Evolutionary conservation across 2,888 invertebrate species (phyloP).

Genomic region (Eupithecia dodoneata): DNA sequence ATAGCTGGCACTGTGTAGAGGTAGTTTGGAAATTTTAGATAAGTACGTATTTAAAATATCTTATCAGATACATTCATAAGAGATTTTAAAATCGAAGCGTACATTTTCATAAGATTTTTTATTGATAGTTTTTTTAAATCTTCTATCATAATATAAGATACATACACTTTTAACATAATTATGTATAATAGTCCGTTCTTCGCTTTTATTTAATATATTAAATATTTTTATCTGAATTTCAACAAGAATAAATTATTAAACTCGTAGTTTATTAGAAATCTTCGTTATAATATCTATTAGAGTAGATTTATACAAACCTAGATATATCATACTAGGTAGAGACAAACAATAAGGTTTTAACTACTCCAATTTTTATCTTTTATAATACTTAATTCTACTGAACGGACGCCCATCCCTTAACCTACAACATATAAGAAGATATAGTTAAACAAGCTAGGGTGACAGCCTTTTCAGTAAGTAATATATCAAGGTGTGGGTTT

Average conservation of each 20-base stretch:
- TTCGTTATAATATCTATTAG: background rate
- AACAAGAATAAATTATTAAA: background rate
- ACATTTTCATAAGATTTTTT: conserved; percentile 57
- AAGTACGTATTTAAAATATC: conserved; percentile 65
- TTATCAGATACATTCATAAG: conserved; percentile 72
- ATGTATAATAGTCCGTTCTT: background rate
- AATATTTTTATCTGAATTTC: background rate
- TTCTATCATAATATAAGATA: conserved; percentile 19
- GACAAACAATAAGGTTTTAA: background rate
- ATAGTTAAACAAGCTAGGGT: conserved; percentile 15
- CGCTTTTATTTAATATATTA: background rate
- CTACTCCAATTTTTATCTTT: background rate
- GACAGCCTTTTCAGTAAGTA: conserved; percentile 58
- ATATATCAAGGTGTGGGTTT: background rate
- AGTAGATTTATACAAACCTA: background rate
- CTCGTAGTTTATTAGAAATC: background rate
- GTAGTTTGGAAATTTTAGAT: conserved; percentile 62
- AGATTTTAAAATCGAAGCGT: conserved; percentile 72
- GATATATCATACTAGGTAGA: background rate
- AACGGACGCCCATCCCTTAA: background rate
- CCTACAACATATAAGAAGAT: background rate
- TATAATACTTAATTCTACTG: background rate
- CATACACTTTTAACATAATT: background rate
- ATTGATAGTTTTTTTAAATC: conserved; percentile 29
- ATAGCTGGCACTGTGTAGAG: conserved; percentile 49